Evolutionary conservation across 2,113 vertebrate species (phyloP).

Genomic region (Dasyurus viverrinus): DNA sequence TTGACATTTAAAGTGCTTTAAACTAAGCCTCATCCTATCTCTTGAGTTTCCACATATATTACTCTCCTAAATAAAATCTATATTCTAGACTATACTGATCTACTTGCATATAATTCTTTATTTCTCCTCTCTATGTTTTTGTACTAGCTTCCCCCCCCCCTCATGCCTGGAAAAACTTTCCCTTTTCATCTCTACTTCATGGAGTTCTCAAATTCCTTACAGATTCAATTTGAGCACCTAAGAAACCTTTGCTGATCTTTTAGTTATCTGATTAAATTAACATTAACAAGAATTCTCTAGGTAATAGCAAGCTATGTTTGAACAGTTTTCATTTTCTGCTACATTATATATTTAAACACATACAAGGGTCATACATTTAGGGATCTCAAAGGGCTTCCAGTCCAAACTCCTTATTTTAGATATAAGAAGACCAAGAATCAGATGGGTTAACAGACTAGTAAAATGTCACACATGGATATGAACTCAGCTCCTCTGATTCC

Average conservation of each 20-base stretch:
- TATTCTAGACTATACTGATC: neutral
- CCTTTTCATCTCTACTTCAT: neutral
- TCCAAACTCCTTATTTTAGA: neutral
- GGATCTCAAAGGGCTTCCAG: neutral
- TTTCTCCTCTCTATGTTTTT: neutral
- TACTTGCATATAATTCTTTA: neutral
- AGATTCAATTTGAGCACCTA: neutral
- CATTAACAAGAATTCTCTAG: constrained; percentile 1
- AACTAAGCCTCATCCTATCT: neutral
- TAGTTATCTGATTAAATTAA: neutral
- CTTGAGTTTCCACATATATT: neutral
- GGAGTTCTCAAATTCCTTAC: neutral
- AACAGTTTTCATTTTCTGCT: neutral
- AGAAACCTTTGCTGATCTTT: neutral
- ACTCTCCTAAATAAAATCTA: neutral
- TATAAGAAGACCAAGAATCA: neutral
- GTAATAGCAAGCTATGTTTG: constrained; percentile 6
- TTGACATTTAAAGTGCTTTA: neutral
- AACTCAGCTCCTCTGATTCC: neutral
- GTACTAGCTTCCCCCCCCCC: neutral
- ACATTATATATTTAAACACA: neutral
- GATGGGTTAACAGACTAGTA: neutral
- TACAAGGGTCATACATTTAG: neutral
- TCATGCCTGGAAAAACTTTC: neutral
- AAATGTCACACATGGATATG: neutral